Percentiles rank a stretch among this genome's conserved stretches.
Evolutionary conservation across 2,797 vertebrate species (phyloP).

Genomic region (Babyrousa celebensis): DNA sequence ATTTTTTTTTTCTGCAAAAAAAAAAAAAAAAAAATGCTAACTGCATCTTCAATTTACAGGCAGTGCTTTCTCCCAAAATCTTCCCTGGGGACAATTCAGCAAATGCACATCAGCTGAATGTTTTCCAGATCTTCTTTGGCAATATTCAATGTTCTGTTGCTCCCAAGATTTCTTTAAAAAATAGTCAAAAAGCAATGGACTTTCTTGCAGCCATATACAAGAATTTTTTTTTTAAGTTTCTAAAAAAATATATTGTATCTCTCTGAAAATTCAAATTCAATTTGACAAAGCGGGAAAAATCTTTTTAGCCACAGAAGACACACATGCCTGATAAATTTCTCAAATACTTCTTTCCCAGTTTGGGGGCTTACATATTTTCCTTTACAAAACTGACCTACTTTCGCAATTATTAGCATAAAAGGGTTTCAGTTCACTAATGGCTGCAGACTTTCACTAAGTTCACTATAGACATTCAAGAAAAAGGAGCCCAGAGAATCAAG

Average conservation of each 20-base stretch:
- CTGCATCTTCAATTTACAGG: not conserved
- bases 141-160: not conserved
- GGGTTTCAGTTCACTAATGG: not conserved
- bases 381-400: not conserved
- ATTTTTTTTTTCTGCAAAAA: not conserved
- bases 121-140: not conserved
- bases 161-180: not conserved
- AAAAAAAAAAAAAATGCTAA: not conserved
- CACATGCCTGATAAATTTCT: not conserved
- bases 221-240: conserved; percentile 13
- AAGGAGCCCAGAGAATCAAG: not conserved
- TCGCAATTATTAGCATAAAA: not conserved
- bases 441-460: not conserved
- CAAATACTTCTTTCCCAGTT: not conserved
- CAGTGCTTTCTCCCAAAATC: not conserved
- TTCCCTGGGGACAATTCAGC: not conserved
- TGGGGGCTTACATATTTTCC: not conserved
- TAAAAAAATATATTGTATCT: not conserved
- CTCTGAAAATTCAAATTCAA: conserved; percentile 8
- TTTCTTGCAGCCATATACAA: not conserved
- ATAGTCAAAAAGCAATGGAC: not conserved
- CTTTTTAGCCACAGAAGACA: not conserved
- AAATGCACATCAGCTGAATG: not conserved
- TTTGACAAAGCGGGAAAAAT: not conserved
- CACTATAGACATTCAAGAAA: not conserved